These are phyloP conservation scores for Micromussa lordhowensis DNA, from an alignment of 92 coral and sea anemone genomes.

Conservation along the genomic window DNA sequence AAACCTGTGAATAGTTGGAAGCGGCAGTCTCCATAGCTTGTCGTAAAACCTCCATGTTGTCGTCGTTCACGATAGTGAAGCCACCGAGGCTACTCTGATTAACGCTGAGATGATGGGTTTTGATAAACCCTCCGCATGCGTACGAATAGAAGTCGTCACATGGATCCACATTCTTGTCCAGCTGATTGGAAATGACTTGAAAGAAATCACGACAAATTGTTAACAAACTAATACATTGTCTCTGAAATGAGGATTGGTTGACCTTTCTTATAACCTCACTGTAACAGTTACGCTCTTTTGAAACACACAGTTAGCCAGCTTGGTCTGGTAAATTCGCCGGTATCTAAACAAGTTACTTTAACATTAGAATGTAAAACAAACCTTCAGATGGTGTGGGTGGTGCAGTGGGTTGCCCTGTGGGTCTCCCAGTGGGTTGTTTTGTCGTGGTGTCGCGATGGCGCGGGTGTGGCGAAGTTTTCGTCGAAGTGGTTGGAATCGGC, in stretches of 20 bases:
- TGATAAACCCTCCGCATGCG: constrained; percentile 71
- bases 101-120: constrained; percentile 33
- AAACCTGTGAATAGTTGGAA: constrained; percentile 51
- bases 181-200: constrained; percentile 40
- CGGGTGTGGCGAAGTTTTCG: no score
- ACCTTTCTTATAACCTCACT: not conserved
- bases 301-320: no score
- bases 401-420: no score
- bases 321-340: no score
- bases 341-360: no score
- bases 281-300: not conserved
- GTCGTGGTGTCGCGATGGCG: not conserved
- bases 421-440: no score
- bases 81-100: constrained; percentile 26
- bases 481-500: no score
- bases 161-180: constrained; percentile 64
- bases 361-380: not conserved
- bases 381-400: not conserved
- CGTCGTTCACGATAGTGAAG: constrained; percentile 22
- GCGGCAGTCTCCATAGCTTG: constrained; percentile 42
- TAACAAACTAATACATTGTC: not conserved
- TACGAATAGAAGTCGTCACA: constrained; percentile 70
- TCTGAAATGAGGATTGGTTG: no score
- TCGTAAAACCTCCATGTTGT: constrained; percentile 37
- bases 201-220: not conserved